Conservation (phyloP, 2,888 invertebrate genomes). For the Hypselothyrea guttata region DNA sequence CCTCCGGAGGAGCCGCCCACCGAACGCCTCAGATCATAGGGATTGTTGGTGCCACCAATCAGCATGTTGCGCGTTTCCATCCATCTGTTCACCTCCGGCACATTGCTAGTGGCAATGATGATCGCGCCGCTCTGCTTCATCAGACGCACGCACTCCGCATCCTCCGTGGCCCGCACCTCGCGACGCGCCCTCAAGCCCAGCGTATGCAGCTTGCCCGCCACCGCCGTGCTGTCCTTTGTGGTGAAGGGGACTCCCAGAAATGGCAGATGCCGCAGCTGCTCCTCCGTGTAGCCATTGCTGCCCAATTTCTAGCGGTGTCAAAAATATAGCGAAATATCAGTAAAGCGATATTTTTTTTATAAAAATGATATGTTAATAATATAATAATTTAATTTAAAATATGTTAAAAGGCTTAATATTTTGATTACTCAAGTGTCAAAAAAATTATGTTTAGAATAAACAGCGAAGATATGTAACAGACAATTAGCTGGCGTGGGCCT, state of each 20-base stretch:
- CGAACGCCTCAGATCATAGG: conserved; percentile 92
- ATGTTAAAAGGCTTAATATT: no score
- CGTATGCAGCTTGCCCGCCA: conserved; percentile 88
- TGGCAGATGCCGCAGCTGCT: conserved; percentile 87
- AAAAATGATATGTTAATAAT: no score
- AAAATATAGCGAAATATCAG: no score
- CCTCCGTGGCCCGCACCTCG: conserved; percentile 85
- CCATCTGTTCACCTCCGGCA: conserved; percentile 97
- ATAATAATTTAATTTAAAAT: no score
- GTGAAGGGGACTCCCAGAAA: conserved; percentile 96
- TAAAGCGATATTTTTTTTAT: no score
- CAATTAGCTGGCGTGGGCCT: no score
- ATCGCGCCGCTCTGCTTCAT: conserved; percentile 93
- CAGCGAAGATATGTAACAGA: no score
- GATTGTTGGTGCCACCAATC: conserved; percentile 94
- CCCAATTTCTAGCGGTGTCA: conserved; percentile 86
- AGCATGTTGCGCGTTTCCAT: conserved; percentile 92
- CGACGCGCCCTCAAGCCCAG: conserved; percentile 87
- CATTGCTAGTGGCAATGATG: conserved; percentile 93
- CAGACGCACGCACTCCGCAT: conserved; percentile 90
- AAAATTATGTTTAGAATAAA: no score
- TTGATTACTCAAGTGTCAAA: no score
- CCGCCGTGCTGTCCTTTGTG: conserved; percentile 93
- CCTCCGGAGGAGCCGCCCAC: conserved; percentile 97
- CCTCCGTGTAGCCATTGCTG: conserved; percentile 84